Evolutionary conservation across 2,113 vertebrate species (phyloP), one percentile per base, ranked within the genome.

Genomic region (Psilopsiagon aymara): DNA sequence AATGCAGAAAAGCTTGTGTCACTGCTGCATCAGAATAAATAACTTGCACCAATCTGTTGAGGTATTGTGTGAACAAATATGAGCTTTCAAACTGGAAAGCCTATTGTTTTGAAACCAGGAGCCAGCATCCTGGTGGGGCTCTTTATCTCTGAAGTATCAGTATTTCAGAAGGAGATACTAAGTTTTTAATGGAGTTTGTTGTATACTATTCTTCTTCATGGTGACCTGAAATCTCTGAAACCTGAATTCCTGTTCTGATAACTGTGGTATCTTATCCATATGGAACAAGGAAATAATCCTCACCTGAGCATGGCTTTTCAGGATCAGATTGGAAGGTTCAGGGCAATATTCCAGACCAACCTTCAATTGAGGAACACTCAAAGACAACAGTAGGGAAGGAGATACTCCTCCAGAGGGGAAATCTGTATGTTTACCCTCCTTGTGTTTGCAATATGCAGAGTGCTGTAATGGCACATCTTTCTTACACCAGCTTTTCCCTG

Each of bases 21-120:
- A 25, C 31, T 4, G 1, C 62, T 85, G 43, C 27, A 13, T 46
- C 16, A 91, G 31, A 81, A 71, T 28, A 84, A 78, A 78, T n/a
- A 31, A 29, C 4, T 25, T 1, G 2, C 23, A 75, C 13, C 0
- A 2, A 59, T 29, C 33, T n/a, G 33, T 25, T 57, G 31, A 60
- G 24, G 39, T 53, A 33, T 33, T 18, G 3, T 29, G 20, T 53
- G 28, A n/a, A n/a, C 43, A 80, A 80, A 69, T 1, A 83, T 8
- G 1, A 11, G 4, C 17, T 49, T 81, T 70, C 41, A 75, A 75
- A 60, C 7, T 47, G 7, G 43, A 84, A 88, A 78, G 28, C 8
- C 37, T 59, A 8, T 51, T 57, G n/a, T 70, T 86, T 63, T 63
- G 43, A 86, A 67, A 77, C 3, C 13, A 9, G 17, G 23, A 94